Percentiles rank a stretch among this genome's conserved stretches.
Conservation (phyloP, 1,140 invertebrate species). For the Drosophila aff. region DNA sequence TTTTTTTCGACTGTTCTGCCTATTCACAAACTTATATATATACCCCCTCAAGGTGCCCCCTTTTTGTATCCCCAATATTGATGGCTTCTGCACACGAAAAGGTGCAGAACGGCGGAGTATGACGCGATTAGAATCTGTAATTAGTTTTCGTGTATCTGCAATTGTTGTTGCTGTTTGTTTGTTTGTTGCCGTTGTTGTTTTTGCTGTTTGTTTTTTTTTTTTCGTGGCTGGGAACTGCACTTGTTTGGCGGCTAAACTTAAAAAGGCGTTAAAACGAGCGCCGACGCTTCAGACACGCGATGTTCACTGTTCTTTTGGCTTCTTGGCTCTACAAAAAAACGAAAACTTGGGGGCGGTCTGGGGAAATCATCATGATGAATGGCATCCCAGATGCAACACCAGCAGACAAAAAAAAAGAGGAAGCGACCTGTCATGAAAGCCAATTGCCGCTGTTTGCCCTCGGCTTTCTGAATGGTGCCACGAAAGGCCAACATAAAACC, state of each 20-base stretch:
- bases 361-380: constrained; percentile 60
- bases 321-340: background rate
- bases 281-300: constrained; percentile 69
- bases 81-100: constrained; percentile 75
- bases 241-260: constrained; percentile 81
- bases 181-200: constrained; percentile 16
- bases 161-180: constrained; percentile 64
- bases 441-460: constrained; percentile 58
- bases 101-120: constrained; percentile 58
- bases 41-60: background rate
- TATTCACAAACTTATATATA: background rate
- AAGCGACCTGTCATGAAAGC: constrained; percentile 61
- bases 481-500: constrained; percentile 41
- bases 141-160: constrained; percentile 84
- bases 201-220: constrained; percentile 16
- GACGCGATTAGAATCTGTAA: constrained; percentile 84
- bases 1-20: background rate
- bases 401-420: constrained; percentile 44
- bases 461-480: constrained; percentile 20
- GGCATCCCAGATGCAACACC: constrained; percentile 55
- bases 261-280: constrained; percentile 83
- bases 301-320: constrained; percentile 31
- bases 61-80: constrained; percentile 64
- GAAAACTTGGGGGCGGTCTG: constrained; percentile 44
- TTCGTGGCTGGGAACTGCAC: constrained; percentile 75